These are phyloP conservation scores for Apogon talboti DNA, from an alignment of 2,797 vertebrate species.

Conservation along the genomic window DNA sequence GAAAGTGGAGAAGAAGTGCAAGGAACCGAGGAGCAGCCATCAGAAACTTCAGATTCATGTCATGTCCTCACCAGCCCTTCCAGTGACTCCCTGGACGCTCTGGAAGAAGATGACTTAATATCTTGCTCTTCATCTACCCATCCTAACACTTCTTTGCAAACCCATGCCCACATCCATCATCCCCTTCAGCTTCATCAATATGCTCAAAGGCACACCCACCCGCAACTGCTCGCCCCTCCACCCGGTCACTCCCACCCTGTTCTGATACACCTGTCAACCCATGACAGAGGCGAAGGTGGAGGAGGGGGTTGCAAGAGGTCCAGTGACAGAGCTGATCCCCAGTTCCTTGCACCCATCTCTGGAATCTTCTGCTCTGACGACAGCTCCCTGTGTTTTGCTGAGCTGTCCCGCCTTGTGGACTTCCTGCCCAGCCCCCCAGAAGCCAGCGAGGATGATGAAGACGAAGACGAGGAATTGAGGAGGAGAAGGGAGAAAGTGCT, in stretches of 20 bases:
- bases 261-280: slow-evolving; percentile 46
- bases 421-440: slow-evolving; percentile 78
- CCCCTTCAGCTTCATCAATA: slow-evolving; percentile 56
- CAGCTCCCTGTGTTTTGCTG: slow-evolving; percentile 83
- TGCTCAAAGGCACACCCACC: slow-evolving; percentile 20
- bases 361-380: slow-evolving; percentile 53
- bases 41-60: slow-evolving; percentile 91
- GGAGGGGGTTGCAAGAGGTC: slow-evolving; percentile 42
- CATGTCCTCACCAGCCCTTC: slow-evolving; percentile 88
- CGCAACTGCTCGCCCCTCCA: slow-evolving; percentile 69
- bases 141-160: slow-evolving; percentile 33
- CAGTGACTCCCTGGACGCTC: slow-evolving; percentile 91
- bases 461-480: slow-evolving; percentile 65
- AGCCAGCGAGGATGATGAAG: slow-evolving; percentile 80
- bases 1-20: slow-evolving; percentile 41
- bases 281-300: not conserved
- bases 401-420: slow-evolving; percentile 79
- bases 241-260: slow-evolving; percentile 67
- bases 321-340: slow-evolving; percentile 58
- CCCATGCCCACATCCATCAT: slow-evolving; percentile 40
- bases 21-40: slow-evolving; percentile 75
- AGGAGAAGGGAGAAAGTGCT: slow-evolving; percentile 48
- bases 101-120: slow-evolving; percentile 91
- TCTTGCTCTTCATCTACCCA: slow-evolving; percentile 84
- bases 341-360: slow-evolving; percentile 20